Conservation (phyloP, 2,113 vertebrate species). For the Chlorodrepanis virens region DNA sequence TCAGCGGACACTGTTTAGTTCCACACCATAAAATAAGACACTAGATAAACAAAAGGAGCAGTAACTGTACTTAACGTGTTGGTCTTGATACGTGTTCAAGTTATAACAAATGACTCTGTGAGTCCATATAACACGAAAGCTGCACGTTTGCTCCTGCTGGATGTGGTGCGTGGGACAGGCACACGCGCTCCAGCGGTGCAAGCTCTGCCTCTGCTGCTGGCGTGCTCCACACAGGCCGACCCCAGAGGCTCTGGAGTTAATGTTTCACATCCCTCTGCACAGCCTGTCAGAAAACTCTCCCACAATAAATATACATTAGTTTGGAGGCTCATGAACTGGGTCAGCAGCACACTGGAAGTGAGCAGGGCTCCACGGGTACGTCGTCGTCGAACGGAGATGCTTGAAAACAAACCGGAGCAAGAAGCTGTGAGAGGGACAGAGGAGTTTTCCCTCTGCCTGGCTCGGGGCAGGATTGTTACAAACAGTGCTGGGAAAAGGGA, state of each 20-base stretch:
- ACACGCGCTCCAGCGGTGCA: not conserved
- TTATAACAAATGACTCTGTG: not conserved
- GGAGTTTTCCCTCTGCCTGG: conserved; percentile 51
- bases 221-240: not conserved
- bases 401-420: not conserved
- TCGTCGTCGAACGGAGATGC: conserved; percentile 13
- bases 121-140: conserved; percentile 25
- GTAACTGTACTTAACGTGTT: conserved; percentile 26
- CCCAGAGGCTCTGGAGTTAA: not conserved
- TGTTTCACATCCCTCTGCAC: not conserved
- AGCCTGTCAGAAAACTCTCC: not conserved
- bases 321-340: conserved; percentile 36
- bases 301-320: conserved; percentile 41
- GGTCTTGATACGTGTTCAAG: conserved; percentile 27
- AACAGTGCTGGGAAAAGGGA: conserved; percentile 52
- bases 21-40: conserved; percentile 60
- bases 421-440: not conserved
- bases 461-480: conserved; percentile 46
- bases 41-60: conserved; percentile 60
- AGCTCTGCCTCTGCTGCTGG: not conserved
- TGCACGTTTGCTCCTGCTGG: not conserved
- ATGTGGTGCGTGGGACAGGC: not conserved
- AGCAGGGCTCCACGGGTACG: conserved; percentile 21
- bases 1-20: conserved; percentile 56
- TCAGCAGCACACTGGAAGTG: conserved; percentile 24